Evolutionary conservation across 2,797 vertebrate genomes (phyloP).

Genomic region (Xerus rutilus): DNA sequence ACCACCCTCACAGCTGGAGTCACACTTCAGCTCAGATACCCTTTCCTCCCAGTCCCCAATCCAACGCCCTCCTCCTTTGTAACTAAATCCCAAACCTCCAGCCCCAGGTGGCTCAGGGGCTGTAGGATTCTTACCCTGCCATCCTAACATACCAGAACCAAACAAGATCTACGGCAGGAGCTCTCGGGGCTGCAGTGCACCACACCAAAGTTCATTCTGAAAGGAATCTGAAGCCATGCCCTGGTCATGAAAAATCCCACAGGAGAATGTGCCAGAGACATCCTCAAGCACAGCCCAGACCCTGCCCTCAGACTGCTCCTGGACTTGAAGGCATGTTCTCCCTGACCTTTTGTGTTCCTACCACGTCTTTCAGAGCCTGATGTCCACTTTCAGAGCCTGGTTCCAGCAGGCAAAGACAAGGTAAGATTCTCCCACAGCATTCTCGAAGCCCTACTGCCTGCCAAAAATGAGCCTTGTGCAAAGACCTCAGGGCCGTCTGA

Average conservation of each 20-base stretch:
- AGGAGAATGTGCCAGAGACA: background rate
- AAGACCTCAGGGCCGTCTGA: background rate
- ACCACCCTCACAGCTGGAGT: background rate
- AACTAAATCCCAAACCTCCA: background rate
- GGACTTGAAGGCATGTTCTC: background rate
- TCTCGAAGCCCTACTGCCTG: background rate
- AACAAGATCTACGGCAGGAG: too few species aligned
- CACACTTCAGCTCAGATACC: background rate
- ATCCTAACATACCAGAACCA: too few species aligned
- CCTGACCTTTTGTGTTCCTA: background rate
- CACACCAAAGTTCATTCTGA: fast-evolving
- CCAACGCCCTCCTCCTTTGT: background rate
- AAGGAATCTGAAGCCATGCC: background rate
- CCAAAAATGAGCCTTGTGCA: background rate
- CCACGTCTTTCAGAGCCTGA: background rate
- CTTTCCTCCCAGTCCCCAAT: background rate
- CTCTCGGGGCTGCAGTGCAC: background rate
- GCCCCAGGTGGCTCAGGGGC: too few species aligned
- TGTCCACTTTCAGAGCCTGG: too few species aligned
- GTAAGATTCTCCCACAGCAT: background rate
- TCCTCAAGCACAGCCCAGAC: too few species aligned
- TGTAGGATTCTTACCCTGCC: background rate
- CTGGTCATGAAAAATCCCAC: too few species aligned
- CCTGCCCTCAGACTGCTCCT: background rate
- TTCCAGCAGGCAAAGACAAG: background rate